Conservation (phyloP, 2,888 invertebrate species). For the Deladenus siricidicola region DNA sequence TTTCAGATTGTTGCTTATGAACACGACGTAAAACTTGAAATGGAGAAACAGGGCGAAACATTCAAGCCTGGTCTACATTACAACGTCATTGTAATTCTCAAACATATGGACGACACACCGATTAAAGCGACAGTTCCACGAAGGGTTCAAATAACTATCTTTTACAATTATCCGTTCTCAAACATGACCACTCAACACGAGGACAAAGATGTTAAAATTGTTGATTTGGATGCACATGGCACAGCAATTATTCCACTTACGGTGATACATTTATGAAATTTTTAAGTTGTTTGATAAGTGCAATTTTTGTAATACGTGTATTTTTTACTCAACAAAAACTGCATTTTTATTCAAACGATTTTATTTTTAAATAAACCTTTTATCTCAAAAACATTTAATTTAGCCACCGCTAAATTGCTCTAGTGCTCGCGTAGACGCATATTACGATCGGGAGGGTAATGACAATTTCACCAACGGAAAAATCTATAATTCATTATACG, state of each 20-base stretch:
- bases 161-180: constrained; percentile 48
- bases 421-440: constrained; percentile 43
- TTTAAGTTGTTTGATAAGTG: too few species aligned
- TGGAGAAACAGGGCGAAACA: constrained; percentile 72
- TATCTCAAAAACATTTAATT: constrained; percentile 18
- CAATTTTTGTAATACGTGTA: too few species aligned
- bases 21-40: constrained; percentile 68
- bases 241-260: constrained; percentile 34
- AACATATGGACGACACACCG: constrained; percentile 47
- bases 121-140: constrained; percentile 45
- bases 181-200: constrained; percentile 39
- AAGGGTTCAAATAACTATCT: constrained; percentile 48
- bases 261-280: too few species aligned
- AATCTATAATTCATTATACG: constrained; percentile 43
- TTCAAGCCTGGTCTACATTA: constrained; percentile 82
- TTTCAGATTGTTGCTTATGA: constrained; percentile 67
- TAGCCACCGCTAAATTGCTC: constrained; percentile 50
- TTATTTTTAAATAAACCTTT: too few species aligned
- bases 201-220: constrained; percentile 45
- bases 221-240: constrained; percentile 52
- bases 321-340: too few species aligned
- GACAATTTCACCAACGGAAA: constrained; percentile 48
- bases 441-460: constrained; percentile 44
- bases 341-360: too few species aligned
- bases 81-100: constrained; percentile 62